Evolutionary conservation across 2,797 vertebrate species (phyloP).

Genomic region (Chiloscyllium punctatum): DNA sequence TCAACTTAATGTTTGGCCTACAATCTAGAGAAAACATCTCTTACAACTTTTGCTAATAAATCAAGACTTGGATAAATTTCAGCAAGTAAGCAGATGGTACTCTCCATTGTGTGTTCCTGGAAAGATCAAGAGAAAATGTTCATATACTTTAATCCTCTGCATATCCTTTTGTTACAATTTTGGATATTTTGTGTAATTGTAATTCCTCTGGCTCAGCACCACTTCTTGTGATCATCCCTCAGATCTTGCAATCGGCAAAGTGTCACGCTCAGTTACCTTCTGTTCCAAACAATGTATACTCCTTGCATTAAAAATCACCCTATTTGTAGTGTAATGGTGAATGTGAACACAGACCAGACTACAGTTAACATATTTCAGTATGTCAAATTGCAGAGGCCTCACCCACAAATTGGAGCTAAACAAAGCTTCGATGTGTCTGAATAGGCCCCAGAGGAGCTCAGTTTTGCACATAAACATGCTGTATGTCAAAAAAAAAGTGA

Average conservation of each 20-base stretch:
- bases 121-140: constrained; percentile 10
- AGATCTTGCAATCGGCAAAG: neutral
- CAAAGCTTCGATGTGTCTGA: no score
- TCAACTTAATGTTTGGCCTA: neutral
- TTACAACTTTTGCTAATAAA: neutral
- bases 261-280: neutral
- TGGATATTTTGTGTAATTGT: neutral
- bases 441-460: no score
- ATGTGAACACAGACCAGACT: neutral
- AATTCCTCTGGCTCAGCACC: neutral
- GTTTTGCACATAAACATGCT: no score
- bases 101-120: neutral
- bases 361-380: neutral
- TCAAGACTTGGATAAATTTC: neutral
- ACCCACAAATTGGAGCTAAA: no score
- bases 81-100: constrained; percentile 8
- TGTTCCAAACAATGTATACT: neutral
- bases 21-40: neutral
- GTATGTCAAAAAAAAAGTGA: no score
- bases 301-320: neutral
- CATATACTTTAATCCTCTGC: neutral
- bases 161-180: constrained; percentile 28
- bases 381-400: no score
- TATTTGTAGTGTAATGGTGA: neutral
- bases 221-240: neutral